Evolutionary conservation across 2,888 invertebrate species (phyloP).

Genomic region (Rosalia funebris): DNA sequence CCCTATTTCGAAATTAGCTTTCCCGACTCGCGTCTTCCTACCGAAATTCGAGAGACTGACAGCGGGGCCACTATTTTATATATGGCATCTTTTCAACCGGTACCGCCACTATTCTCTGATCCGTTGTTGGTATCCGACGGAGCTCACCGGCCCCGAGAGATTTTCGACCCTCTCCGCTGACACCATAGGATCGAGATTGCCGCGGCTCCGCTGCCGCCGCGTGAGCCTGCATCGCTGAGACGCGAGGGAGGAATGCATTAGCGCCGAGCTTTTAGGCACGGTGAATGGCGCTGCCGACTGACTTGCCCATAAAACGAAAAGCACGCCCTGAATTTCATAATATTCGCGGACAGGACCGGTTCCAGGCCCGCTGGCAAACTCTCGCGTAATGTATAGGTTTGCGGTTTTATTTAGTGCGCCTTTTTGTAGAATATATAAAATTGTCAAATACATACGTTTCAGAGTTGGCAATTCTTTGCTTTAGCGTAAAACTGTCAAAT

Average conservation of each 20-base stretch:
- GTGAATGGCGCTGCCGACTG: conserved; percentile 45
- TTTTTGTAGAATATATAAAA: too few relatives aligned
- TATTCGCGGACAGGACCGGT: conserved; percentile 20
- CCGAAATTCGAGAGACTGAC: too few relatives aligned
- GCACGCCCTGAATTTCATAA: conserved; percentile 49
- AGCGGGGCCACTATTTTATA: too few relatives aligned
- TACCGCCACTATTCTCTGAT: too few relatives aligned
- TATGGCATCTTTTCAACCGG: too few relatives aligned
- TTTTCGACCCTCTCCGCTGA: conserved; percentile 16
- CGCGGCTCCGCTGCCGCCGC: conserved; percentile 9
- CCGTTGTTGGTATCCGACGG: neutral
- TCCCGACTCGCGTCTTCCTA: too few relatives aligned
- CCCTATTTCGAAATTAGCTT: too few relatives aligned
- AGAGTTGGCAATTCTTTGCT: too few relatives aligned
- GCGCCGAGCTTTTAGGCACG: conserved; percentile 40
- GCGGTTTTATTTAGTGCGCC: too few relatives aligned
- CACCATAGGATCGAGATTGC: conserved; percentile 13
- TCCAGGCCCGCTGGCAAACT: neutral
- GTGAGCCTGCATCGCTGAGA: conserved; percentile 13
- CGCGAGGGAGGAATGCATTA: conserved; percentile 40
- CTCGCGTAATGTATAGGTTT: too few relatives aligned
- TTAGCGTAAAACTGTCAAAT: too few relatives aligned
- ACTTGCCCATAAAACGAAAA: conserved; percentile 54
- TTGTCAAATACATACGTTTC: too few relatives aligned
- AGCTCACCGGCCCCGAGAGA: neutral